Conservation (phyloP, 2,797 vertebrate genomes). For the Hippocampus kuda region DNA sequence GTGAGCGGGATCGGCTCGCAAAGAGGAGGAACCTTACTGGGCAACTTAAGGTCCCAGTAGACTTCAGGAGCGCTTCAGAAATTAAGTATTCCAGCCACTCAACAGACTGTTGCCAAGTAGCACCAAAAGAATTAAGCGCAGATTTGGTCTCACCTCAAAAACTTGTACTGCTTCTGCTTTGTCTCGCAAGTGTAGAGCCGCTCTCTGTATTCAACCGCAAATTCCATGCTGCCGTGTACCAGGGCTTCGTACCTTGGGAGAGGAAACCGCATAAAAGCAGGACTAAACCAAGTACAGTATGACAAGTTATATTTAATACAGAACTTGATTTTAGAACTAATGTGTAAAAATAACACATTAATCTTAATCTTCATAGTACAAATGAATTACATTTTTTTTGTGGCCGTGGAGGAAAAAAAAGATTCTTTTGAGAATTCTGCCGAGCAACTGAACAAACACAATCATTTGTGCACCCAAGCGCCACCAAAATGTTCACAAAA, state of each 20-base stretch:
- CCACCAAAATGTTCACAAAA: too few species aligned
- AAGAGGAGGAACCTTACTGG: slow-evolving; percentile 79
- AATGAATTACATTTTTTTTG: background rate
- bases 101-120: background rate
- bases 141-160: slow-evolving; percentile 71
- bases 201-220: slow-evolving; percentile 76
- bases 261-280: background rate
- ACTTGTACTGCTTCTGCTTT: slow-evolving; percentile 77
- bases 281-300: background rate
- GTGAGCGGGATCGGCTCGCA: slow-evolving; percentile 75
- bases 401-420: too few species aligned
- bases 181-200: slow-evolving; percentile 79
- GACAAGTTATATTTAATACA: background rate
- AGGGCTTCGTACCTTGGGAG: slow-evolving; percentile 80
- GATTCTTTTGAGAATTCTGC: too few species aligned
- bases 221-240: slow-evolving; percentile 72
- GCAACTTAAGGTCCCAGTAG: slow-evolving; percentile 81
- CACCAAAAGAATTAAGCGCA: slow-evolving; percentile 6
- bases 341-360: too few species aligned
- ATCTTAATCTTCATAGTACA: too few species aligned
- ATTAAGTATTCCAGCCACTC: slow-evolving; percentile 3
- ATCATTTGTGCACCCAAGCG: too few species aligned
- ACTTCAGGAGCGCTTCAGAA: slow-evolving; percentile 72
- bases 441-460: too few species aligned
- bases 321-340: background rate